Percentiles rank a stretch among this genome's conserved stretches.
phyloP scores from a whole-genome alignment of 2,113 vertebrate genomes.

The Myanophis thanlyinensis region DNA sequence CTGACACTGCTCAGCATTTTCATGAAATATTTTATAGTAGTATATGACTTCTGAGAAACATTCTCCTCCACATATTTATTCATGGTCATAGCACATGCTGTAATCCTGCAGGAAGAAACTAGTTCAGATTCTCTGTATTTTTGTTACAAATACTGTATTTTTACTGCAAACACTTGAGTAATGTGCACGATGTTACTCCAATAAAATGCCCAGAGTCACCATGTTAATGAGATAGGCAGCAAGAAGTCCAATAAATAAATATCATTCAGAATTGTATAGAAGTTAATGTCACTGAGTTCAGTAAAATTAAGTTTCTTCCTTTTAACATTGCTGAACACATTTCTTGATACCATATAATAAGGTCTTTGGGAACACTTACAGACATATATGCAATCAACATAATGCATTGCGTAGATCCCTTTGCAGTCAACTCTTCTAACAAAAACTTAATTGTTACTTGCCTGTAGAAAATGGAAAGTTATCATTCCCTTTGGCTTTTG shows the following conservation, averaged over 20 bases:
- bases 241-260: background rate
- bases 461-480: background rate
- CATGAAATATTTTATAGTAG: constrained; percentile 93
- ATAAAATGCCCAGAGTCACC: background rate
- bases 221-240: background rate
- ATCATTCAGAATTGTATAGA: background rate
- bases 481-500: background rate
- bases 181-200: background rate
- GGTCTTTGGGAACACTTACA: background rate
- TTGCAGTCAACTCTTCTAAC: background rate
- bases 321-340: background rate
- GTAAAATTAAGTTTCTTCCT: background rate
- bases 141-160: background rate
- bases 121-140: background rate
- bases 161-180: background rate
- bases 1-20: constrained; percentile 96
- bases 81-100: constrained; percentile 94
- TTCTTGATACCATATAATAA: background rate
- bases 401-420: background rate
- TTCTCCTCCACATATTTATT: constrained; percentile 98
- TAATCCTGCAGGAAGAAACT: constrained; percentile 79
- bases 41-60: constrained; percentile 93
- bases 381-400: background rate
- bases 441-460: background rate
- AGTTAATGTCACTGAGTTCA: background rate